phyloP scores from a whole-genome alignment of 37 sponge, comb jelly and placozoan genomes.

The Crambe crambe region DNA sequence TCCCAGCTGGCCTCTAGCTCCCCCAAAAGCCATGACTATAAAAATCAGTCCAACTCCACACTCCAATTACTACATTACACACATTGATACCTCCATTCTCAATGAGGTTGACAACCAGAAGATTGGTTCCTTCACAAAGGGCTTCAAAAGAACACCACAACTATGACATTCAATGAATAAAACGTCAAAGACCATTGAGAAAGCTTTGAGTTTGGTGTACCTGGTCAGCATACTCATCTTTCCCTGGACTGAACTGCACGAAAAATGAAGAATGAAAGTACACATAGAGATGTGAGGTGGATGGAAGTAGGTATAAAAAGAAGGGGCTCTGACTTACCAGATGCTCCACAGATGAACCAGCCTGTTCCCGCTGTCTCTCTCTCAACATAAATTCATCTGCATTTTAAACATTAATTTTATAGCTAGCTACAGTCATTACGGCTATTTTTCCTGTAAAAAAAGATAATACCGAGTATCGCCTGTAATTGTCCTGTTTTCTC shows the following conservation, averaged over 20 bases:
- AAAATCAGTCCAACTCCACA: neutral
- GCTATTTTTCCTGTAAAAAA: too few species aligned
- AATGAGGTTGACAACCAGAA: conserved; percentile 47
- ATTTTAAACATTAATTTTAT: too few species aligned
- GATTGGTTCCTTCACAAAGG: conserved; percentile 43
- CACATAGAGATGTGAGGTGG: neutral
- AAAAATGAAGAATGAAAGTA: neutral
- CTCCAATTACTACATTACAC: neutral
- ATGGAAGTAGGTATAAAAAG: too few species aligned
- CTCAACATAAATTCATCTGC: conserved; percentile 18
- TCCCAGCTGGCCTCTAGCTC: conserved; percentile 41
- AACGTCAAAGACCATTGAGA: neutral
- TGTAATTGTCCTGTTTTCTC: conserved; percentile 53
- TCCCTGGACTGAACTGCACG: conserved; percentile 34
- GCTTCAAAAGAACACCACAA: conserved; percentile 50
- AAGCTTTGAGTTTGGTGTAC: neutral
- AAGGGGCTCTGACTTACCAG: conserved; percentile 1
- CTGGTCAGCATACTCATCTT: conserved; percentile 40
- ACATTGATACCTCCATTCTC: conserved; percentile 57
- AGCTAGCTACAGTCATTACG: too few species aligned
- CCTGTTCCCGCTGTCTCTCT: conserved; percentile 3
- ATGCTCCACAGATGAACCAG: neutral
- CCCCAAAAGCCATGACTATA: conserved; percentile 44
- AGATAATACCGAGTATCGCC: conserved; percentile 45
- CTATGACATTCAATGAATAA: neutral